Base-by-base conservation (phyloP, 2,113 vertebrate genomes). In the Sphaerodactylus townsendi region DNA sequence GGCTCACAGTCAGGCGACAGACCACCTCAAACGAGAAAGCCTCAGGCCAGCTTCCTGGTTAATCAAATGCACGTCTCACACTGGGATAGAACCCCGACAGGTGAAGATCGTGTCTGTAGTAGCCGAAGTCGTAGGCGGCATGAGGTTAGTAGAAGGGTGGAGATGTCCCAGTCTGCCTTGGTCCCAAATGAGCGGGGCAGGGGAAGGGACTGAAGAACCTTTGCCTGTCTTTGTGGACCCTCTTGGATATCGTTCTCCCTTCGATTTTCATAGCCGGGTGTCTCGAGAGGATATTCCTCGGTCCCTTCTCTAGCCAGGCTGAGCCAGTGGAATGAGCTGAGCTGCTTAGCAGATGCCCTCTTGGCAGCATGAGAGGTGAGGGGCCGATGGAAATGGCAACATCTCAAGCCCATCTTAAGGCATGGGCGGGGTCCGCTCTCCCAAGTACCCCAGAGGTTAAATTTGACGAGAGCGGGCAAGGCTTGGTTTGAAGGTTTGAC, bases 41-140 rank as follows among this genome's bases (percentile, higher is more conserved):
- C 59, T 28, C 8, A 3, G 28, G 59, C 59, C 23, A 9, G 59
- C 59, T 28, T 62, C 23, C 25, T 62, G 2, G 7, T 35, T 53
- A 65, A 3, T 28, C 2, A 35, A 17, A 21, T 44, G 0, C 56
- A 50, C 1, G 0, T 44, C 77, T 83, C 1, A 0, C 50, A 79
- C 74, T 5, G 21, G 68, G 88, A 33, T 4, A 10, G 46, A 46
- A 6, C 15, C 14, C 0, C 50, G 41, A 8, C 8, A 0, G 21
- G 0, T 50, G 15, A 50, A 30, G 9, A 0, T 2, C 35, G n/a
- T 15, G 35, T 33, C n/a, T 14, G 1, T 68, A 33, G n/a, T 17
- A 10, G 14, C n/a, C 17, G 65, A 68, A 4, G 13, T 66, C 21
- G 5, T 56, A 56, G 53, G 53, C 4, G 53, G 53, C 65, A 10